Evolutionary conservation across 2,888 invertebrate genomes (phyloP).

Genomic region (Harpagoxenus sublaevis): DNA sequence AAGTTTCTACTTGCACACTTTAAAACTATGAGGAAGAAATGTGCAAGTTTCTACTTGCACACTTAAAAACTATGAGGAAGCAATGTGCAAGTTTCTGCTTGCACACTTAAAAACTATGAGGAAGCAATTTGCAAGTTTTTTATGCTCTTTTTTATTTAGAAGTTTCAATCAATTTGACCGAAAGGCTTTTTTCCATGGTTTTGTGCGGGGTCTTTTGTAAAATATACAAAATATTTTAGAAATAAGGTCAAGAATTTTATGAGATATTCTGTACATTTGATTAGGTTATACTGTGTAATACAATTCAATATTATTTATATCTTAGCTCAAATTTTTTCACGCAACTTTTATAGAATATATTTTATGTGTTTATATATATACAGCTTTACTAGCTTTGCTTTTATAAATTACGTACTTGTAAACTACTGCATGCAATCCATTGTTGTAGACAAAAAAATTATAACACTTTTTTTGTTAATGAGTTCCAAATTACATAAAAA

Average conservation of each 20-base stretch:
- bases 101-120: too few relatives aligned
- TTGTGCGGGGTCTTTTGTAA: background rate
- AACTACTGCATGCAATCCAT: background rate
- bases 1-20: too few relatives aligned
- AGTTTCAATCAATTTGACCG: too few relatives aligned
- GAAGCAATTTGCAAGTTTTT: too few relatives aligned
- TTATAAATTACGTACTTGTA: background rate
- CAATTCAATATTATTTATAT: background rate
- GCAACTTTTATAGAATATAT: background rate
- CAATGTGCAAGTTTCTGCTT: too few relatives aligned
- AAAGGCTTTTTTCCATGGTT: too few relatives aligned
- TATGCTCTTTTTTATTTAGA: too few relatives aligned
- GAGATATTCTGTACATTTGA: background rate
- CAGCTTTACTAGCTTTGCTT: background rate
- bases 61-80: too few relatives aligned
- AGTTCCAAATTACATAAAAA: background rate
- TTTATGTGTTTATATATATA: background rate
- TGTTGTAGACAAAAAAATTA: background rate
- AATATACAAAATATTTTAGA: slow-evolving; percentile 15
- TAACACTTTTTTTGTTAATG: background rate
- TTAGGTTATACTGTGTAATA: background rate
- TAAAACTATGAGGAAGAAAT: too few relatives aligned
- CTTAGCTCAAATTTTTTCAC: background rate
- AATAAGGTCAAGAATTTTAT: background rate
- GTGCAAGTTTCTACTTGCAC: too few relatives aligned